phyloP scores from a whole-genome alignment of 2,888 invertebrate genomes.

The Gisinianus flammeolus region DNA sequence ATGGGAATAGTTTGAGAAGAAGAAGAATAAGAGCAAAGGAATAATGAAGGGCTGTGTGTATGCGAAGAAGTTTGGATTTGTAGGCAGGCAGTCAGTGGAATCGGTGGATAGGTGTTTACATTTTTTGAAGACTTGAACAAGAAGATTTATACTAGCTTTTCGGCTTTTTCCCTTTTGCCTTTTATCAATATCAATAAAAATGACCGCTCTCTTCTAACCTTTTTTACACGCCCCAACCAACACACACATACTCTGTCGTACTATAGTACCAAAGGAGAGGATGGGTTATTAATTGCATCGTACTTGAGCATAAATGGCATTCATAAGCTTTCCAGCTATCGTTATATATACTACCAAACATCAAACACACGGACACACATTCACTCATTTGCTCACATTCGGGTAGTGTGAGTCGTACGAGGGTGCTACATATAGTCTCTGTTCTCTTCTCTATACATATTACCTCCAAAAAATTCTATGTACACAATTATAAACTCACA shows the following conservation, averaged over 20 bases:
- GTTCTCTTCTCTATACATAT: background rate
- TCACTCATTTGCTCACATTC: background rate
- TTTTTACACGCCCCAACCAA: conserved; percentile 51
- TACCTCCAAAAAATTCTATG: conserved; percentile 28
- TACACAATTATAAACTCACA: conserved; percentile 9
- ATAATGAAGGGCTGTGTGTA: background rate
- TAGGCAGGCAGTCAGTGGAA: background rate
- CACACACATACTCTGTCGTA: background rate
- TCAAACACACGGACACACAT: no score
- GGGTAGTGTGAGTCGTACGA: background rate
- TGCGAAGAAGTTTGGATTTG: background rate
- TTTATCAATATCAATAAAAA: conserved; percentile 59
- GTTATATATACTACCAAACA: background rate
- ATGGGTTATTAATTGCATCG: conserved; percentile 50
- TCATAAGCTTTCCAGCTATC: conserved; percentile 21
- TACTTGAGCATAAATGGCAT: conserved; percentile 42
- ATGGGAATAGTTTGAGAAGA: background rate
- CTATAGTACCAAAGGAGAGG: background rate
- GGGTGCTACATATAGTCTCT: background rate
- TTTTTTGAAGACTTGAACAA: conserved; percentile 42
- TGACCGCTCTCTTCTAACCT: conserved; percentile 54
- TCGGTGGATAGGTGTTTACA: conserved; percentile 38
- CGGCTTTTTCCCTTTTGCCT: conserved; percentile 56
- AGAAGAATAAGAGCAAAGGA: conserved; percentile 2
- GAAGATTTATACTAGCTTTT: conserved; percentile 50